These are phyloP conservation scores for Chrysogorgia sp. DNA, from an alignment of 92 coral and sea anemone species.

Conservation along the genomic window DNA sequence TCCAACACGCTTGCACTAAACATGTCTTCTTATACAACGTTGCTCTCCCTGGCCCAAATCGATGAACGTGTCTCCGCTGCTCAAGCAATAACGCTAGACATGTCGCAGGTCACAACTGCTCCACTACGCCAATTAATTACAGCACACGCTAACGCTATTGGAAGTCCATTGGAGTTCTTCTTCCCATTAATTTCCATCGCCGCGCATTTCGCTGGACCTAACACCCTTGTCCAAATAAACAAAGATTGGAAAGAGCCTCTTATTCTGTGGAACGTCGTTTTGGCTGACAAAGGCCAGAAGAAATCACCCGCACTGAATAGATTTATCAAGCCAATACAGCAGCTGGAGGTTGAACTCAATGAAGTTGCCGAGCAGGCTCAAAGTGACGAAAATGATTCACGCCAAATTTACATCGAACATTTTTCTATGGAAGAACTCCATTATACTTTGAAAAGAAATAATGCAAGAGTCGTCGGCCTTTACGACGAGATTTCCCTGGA, in stretches of 20 bases:
- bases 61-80: slow-evolving; percentile 41
- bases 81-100: slow-evolving; percentile 42
- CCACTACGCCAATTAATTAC: slow-evolving; percentile 42
- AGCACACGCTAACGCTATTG: slow-evolving; percentile 63
- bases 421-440: slow-evolving; percentile 45
- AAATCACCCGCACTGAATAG: slow-evolving; percentile 24
- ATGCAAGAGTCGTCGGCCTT: slow-evolving; percentile 65
- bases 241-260: slow-evolving; percentile 27
- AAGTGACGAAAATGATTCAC: neutral
- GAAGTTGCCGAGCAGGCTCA: slow-evolving; percentile 15
- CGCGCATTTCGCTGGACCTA: slow-evolving; percentile 59
- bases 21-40: too few relatives aligned
- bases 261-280: slow-evolving; percentile 62
- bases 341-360: slow-evolving; percentile 1
- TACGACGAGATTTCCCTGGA: slow-evolving; percentile 75
- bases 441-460: slow-evolving; percentile 51
- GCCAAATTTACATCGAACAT: slow-evolving; percentile 50
- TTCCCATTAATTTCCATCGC: slow-evolving; percentile 57
- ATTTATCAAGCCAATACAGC: slow-evolving; percentile 26
- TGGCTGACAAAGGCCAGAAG: slow-evolving; percentile 65
- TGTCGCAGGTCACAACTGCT: slow-evolving; percentile 22
- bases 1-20: too few relatives aligned
- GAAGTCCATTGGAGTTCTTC: slow-evolving; percentile 58
- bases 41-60: too few relatives aligned
- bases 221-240: slow-evolving; percentile 44